A percentile compares a stretch with the other conserved stretches of the same genome.
These are phyloP conservation scores for Chlorodrepanis virens DNA, from an alignment of 2,113 vertebrate genomes.

Conservation along the genomic window DNA sequence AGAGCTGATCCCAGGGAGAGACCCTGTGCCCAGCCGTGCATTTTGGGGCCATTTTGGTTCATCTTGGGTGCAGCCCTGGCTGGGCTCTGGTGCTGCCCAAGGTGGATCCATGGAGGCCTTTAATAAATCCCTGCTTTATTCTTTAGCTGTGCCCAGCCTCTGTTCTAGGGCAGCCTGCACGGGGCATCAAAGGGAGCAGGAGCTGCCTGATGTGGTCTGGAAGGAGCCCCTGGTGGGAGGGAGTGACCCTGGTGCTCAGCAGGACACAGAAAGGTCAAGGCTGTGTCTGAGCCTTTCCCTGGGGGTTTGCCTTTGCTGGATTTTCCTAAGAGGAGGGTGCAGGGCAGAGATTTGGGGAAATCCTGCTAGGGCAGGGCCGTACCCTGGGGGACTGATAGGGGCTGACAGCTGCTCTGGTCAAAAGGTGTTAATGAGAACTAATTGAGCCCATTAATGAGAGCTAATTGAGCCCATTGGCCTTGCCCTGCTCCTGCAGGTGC, in stretches of 20 bases:
- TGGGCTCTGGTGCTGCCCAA: too few relatives aligned
- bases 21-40: too few relatives aligned
- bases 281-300: accelerated
- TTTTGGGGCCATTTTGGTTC: too few relatives aligned
- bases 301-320: accelerated
- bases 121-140: neutral
- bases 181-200: neutral
- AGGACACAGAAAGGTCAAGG: neutral
- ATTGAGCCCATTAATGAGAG: neutral
- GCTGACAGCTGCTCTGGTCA: neutral
- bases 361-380: neutral
- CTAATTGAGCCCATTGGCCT: neutral
- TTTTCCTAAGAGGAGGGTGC: neutral
- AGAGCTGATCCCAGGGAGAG: too few relatives aligned
- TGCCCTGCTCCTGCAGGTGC: neutral
- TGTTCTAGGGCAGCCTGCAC: neutral
- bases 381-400: neutral
- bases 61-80: too few relatives aligned
- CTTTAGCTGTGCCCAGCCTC: neutral
- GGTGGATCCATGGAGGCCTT: too few relatives aligned
- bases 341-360: neutral
- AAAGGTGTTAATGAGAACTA: neutral
- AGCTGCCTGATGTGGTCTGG: neutral
- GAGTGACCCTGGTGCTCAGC: neutral
- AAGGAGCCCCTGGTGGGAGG: neutral